phyloP scores from a whole-genome alignment of 2,888 invertebrate genomes.

The Isoperla grammatica region DNA sequence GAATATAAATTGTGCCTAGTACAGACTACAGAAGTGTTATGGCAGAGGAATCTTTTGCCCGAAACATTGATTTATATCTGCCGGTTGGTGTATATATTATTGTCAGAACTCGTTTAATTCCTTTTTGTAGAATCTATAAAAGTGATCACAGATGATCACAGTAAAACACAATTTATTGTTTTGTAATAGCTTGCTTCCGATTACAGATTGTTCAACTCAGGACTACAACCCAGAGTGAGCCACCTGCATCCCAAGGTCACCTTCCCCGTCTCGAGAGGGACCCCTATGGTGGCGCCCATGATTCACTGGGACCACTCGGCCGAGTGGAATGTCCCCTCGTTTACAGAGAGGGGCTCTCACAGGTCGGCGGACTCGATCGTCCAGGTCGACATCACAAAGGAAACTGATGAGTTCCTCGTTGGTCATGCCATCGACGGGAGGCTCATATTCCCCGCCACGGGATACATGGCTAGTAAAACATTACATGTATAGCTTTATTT shows the following conservation, averaged over 20 bases:
- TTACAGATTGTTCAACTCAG: constrained; percentile 65
- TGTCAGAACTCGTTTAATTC: too few relatives aligned
- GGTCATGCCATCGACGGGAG: constrained; percentile 94
- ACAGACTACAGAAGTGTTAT: too few relatives aligned
- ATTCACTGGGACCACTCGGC: constrained; percentile 90
- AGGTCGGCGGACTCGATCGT: constrained; percentile 73
- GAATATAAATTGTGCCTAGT: too few relatives aligned
- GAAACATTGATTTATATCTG: too few relatives aligned
- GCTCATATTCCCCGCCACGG: constrained; percentile 91
- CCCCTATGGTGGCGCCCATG: constrained; percentile 81
- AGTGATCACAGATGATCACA: too few relatives aligned
- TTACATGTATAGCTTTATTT: constrained; percentile 90
- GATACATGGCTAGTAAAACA: constrained; percentile 82
- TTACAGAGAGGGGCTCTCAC: constrained; percentile 50
- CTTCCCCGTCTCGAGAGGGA: constrained; percentile 86
- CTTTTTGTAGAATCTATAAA: too few relatives aligned
- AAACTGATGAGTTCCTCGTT: constrained; percentile 65
- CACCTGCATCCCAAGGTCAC: constrained; percentile 69
- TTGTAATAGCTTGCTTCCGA: too few relatives aligned
- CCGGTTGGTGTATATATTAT: too few relatives aligned
- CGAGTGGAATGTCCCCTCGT: constrained; percentile 82
- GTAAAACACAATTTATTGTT: too few relatives aligned
- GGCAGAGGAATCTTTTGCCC: too few relatives aligned
- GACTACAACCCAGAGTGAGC: constrained; percentile 67
- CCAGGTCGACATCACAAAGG: constrained; percentile 68